Conservation (phyloP, 2,888 invertebrate species). For the Rapana venosa region DNA sequence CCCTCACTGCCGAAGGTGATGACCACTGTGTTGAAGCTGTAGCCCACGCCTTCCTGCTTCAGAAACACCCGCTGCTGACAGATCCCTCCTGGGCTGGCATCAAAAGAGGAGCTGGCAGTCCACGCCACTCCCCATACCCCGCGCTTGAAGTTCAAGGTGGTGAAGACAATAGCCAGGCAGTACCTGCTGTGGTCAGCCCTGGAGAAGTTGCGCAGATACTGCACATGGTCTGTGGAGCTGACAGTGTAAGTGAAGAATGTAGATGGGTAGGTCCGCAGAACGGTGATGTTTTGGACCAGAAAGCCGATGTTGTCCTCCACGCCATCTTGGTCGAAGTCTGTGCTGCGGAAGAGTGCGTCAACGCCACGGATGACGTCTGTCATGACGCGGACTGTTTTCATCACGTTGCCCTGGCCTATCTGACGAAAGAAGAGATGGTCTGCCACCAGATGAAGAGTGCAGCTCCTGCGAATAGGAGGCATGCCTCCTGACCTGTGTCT, state of each 20-base stretch:
- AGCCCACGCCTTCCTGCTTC: slow-evolving; percentile 31
- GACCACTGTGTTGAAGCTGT: slow-evolving; percentile 67
- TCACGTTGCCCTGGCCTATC: slow-evolving; percentile 55
- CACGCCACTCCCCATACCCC: slow-evolving; percentile 69
- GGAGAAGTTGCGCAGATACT: slow-evolving; percentile 65
- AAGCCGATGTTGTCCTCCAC: slow-evolving; percentile 73
- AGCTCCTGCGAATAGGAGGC: slow-evolving; percentile 47
- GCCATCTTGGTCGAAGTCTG: slow-evolving; percentile 73
- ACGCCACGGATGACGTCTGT: slow-evolving; percentile 65
- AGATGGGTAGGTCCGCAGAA: slow-evolving; percentile 43
- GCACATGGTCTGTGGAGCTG: slow-evolving; percentile 47
- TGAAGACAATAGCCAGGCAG: slow-evolving; percentile 68
- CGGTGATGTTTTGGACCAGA: slow-evolving; percentile 60
- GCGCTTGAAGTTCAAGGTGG: slow-evolving; percentile 62
- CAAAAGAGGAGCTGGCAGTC: slow-evolving; percentile 60
- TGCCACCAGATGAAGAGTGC: slow-evolving; percentile 68
- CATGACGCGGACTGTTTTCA: slow-evolving; percentile 63
- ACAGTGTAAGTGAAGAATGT: slow-evolving; percentile 49
- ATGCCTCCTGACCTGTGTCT: too few species aligned
- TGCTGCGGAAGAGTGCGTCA: slow-evolving; percentile 69
- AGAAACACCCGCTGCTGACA: slow-evolving; percentile 58
- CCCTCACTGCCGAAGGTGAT: slow-evolving; percentile 61
- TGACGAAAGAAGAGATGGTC: slow-evolving; percentile 69
- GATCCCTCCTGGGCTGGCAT: slow-evolving; percentile 66
- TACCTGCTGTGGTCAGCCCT: slow-evolving; percentile 57